Evolutionary conservation across 2,888 invertebrate genomes (phyloP), one percentile per base, ranked within the genome.

Genomic region (Mamestra brassicae): DNA sequence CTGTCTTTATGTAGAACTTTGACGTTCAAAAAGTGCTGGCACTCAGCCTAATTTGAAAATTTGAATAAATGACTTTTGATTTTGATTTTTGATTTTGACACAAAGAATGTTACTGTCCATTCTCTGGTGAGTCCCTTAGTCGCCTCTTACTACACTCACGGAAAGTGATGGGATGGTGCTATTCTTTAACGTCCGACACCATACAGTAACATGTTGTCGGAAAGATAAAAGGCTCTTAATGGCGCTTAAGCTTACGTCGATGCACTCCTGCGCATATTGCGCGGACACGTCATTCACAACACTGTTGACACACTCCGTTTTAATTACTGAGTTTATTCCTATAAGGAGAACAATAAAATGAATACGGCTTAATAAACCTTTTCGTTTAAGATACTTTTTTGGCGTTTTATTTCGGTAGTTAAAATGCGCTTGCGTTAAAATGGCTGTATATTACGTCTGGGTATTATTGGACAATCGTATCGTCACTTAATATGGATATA

Each of bases 331-430:
- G 36, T 83, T 63, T 69, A 78, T 62, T 69, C 79, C 0, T 72
- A 7, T 73, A 81, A 8, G 73, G 73, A 26, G 62, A 62, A 78
- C 60, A 66, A 64, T 81, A 67, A 83, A 81, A 81, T 52, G 10
- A 66, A 52, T 52, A 72, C 34, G 62, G 13, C 66, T 66, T 72
- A 45, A 69, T 80, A 71, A 77, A 58, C 6, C 26, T 8, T 57
- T 72, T 78, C 10, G 15, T 58, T 71, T 61, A n/a, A 47, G 3
- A 65, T n/a, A 68, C 60, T 34, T 68, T 55, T 73, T 70, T 66
- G 64, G 45, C 36, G 52, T 72, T 81, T 82, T 72, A 80, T 83
- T 58, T 78, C 58, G 62, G 65, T 58, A 55, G 4, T 83, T 58
- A 82, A 76, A 82, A 55, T 0, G 13, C n/a, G 15, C 6, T 10